phyloP scores from a whole-genome alignment of 2,888 invertebrate species.

The Phytoseiulus persimilis region DNA sequence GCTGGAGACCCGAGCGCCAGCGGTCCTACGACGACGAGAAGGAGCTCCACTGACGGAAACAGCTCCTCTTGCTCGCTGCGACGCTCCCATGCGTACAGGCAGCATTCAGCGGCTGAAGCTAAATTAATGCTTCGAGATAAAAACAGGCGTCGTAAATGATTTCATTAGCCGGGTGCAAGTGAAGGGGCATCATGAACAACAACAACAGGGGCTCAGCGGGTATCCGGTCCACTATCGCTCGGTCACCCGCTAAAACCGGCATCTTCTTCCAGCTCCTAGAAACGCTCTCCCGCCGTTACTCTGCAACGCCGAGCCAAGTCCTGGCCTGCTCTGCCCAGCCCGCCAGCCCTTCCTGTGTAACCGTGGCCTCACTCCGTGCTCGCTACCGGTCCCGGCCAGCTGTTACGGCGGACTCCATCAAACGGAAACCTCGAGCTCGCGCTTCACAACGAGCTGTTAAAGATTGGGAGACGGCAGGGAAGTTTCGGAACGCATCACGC shows the following conservation, averaged over 20 bases:
- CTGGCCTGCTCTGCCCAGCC: too few species aligned
- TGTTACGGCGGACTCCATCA: not conserved
- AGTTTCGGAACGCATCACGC: not conserved
- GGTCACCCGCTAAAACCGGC: not conserved
- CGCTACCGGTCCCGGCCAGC: not conserved
- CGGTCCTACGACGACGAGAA: not conserved
- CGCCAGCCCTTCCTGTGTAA: too few species aligned
- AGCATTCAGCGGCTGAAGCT: not conserved
- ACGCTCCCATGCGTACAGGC: not conserved
- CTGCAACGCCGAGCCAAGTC: not conserved
- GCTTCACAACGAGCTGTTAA: not conserved
- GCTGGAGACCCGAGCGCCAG: not conserved
- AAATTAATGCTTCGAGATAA: conserved; percentile 35
- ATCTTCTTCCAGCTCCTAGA: not conserved
- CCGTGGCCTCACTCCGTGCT: not conserved
- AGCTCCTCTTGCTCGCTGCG: not conserved
- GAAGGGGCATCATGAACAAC: not conserved
- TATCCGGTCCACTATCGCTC: not conserved
- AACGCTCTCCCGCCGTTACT: not conserved
- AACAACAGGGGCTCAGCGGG: not conserved
- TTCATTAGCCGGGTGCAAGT: conserved; percentile 14
- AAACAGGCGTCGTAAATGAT: conserved; percentile 32
- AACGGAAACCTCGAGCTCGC: not conserved
- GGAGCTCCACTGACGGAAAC: not conserved
- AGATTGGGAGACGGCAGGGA: not conserved